These are phyloP conservation scores for Atherinomorus stipes DNA, from an alignment of 2,113 vertebrate genomes.

Conservation along the genomic window DNA sequence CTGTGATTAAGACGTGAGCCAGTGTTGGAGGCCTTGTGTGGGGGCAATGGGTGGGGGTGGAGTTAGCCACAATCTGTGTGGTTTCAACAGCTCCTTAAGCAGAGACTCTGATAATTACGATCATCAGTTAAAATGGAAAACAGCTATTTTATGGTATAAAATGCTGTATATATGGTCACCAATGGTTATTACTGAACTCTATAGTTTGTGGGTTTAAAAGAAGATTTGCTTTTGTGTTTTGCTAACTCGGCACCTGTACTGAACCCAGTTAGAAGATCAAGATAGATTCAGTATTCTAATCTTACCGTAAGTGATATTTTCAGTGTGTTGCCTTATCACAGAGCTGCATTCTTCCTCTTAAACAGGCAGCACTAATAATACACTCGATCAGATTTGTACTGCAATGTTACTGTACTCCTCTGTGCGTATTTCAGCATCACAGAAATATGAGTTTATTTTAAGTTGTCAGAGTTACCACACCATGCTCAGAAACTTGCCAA, in stretches of 20 bases:
- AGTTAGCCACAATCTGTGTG: conserved; percentile 56
- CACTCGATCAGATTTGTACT: conserved; percentile 49
- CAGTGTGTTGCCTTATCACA: conserved; percentile 61
- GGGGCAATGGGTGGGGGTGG: neutral
- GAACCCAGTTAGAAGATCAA: conserved; percentile 7
- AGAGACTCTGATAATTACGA: neutral
- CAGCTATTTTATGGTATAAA: neutral
- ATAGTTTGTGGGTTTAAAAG: conserved; percentile 6
- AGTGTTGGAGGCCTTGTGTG: neutral
- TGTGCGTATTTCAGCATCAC: conserved; percentile 15
- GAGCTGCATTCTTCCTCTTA: conserved; percentile 64
- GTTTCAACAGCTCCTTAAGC: conserved; percentile 67
- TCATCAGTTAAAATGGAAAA: conserved; percentile 8
- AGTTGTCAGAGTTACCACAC: conserved; percentile 14
- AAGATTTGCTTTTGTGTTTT: neutral
- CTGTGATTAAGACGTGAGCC: conserved; percentile 68
- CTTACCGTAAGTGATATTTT: conserved; percentile 45
- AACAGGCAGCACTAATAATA: conserved; percentile 48
- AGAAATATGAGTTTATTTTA: conserved; percentile 2
- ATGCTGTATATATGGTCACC: neutral
- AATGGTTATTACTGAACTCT: neutral
- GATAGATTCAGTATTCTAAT: conserved; percentile 43
- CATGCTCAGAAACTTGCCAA: conserved; percentile 16
- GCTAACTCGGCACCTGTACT: conserved; percentile 3
- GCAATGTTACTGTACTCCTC: conserved; percentile 11